Conservation (phyloP, 2,113 vertebrate genomes). For the Setophaga coronata region DNA sequence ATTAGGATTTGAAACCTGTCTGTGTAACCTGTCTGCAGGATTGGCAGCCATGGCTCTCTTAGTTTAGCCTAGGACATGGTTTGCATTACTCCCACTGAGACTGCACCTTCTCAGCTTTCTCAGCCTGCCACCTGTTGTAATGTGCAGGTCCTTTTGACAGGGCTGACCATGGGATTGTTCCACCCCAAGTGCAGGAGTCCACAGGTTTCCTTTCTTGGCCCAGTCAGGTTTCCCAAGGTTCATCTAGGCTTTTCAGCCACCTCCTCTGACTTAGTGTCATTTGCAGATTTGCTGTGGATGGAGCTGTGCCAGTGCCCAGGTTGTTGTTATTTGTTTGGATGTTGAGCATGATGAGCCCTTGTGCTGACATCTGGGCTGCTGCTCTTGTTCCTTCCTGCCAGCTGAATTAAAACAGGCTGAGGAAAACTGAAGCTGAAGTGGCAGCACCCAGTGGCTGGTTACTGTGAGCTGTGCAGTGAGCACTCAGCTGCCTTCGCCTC, state of each 20-base stretch:
- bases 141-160: neutral
- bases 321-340: neutral
- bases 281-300: fast-evolving
- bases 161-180: neutral
- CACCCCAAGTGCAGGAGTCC: neutral
- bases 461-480: neutral
- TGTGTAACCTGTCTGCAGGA: neutral
- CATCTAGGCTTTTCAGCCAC: neutral
- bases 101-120: neutral
- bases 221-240: neutral
- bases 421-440: neutral
- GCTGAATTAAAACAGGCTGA: neutral
- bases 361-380: neutral
- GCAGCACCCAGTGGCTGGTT: neutral
- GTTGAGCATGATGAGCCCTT: neutral
- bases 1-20: neutral
- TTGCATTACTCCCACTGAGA: neutral
- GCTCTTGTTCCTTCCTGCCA: neutral
- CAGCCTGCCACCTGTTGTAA: neutral
- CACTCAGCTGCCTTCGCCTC: neutral
- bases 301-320: neutral
- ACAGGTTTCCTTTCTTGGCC: neutral
- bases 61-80: neutral
- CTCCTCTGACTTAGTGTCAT: neutral
- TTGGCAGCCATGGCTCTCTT: fast-evolving